These are phyloP conservation scores for Conchocele bisecta DNA, from an alignment of 2,888 invertebrate genomes.

Conservation along the genomic window DNA sequence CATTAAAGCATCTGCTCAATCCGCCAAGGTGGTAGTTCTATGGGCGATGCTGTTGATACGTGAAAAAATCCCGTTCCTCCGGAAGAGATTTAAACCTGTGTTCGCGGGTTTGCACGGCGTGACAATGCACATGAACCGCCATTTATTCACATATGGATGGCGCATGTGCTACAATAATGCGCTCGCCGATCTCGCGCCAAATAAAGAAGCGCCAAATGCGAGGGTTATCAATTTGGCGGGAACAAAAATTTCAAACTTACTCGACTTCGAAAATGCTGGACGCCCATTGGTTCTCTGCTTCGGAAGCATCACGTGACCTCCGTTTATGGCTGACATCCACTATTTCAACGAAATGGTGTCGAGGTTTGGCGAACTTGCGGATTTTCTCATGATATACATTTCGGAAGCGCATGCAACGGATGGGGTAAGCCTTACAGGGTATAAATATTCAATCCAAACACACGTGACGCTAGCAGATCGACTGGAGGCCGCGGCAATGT, in stretches of 20 bases:
- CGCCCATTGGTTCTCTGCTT: slow-evolving; percentile 74
- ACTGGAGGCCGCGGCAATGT: slow-evolving; percentile 54
- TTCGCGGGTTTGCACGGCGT: too few species aligned
- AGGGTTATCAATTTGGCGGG: slow-evolving; percentile 15
- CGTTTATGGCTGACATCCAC: slow-evolving; percentile 70
- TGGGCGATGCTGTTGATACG: too few species aligned
- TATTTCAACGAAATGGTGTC: slow-evolving; percentile 57
- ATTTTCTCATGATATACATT: slow-evolving; percentile 72
- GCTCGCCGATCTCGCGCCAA: too few species aligned
- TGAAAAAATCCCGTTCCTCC: too few species aligned
- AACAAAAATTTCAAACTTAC: slow-evolving; percentile 8
- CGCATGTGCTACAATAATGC: too few species aligned
- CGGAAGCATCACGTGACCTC: slow-evolving; percentile 76
- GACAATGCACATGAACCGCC: too few species aligned
- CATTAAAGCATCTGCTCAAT: too few species aligned
- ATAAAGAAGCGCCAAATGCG: slow-evolving; percentile 49
- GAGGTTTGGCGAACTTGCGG: slow-evolving; percentile 57
- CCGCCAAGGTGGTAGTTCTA: too few species aligned
- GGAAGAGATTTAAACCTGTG: too few species aligned
- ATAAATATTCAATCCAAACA: slow-evolving; percentile 52
- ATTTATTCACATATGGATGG: too few species aligned
- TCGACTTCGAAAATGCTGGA: slow-evolving; percentile 38
- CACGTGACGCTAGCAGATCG: slow-evolving; percentile 62
- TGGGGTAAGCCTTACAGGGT: slow-evolving; percentile 68
- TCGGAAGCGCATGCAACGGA: slow-evolving; percentile 72